Conservation (phyloP, 2,797 vertebrate genomes). For the Okamejei kenojei region DNA sequence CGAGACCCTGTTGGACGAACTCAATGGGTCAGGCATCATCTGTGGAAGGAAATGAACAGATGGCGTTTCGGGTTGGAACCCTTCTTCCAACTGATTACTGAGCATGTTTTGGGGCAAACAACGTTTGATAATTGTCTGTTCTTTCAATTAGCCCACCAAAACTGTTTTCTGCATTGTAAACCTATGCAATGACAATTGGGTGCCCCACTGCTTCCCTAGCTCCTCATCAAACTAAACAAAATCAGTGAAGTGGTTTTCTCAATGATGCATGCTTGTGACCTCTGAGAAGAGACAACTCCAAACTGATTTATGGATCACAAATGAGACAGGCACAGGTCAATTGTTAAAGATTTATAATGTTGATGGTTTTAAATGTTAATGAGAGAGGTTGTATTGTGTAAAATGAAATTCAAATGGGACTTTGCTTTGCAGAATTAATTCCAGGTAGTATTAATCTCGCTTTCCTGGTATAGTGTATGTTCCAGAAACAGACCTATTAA, state of each 20-base stretch:
- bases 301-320: not conserved
- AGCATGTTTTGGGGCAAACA: not conserved
- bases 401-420: not conserved
- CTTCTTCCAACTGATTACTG: not conserved
- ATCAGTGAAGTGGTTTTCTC: not conserved
- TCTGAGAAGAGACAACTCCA: not conserved
- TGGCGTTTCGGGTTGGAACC: no score
- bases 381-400: not conserved
- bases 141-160: not conserved
- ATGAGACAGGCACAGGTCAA: not conserved
- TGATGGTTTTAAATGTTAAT: not conserved
- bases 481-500: not conserved
- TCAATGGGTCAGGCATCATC: no score
- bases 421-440: not conserved
- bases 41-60: no score
- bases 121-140: not conserved
- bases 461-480: not conserved
- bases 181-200: not conserved
- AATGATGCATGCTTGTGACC: not conserved
- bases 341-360: not conserved
- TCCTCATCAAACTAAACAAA: not conserved
- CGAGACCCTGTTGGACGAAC: no score
- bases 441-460: not conserved
- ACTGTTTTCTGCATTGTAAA: not conserved
- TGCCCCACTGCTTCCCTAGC: not conserved